Evolutionary conservation across 1,140 invertebrate species (phyloP).

Genomic region (Metopolophium dirhodum): DNA sequence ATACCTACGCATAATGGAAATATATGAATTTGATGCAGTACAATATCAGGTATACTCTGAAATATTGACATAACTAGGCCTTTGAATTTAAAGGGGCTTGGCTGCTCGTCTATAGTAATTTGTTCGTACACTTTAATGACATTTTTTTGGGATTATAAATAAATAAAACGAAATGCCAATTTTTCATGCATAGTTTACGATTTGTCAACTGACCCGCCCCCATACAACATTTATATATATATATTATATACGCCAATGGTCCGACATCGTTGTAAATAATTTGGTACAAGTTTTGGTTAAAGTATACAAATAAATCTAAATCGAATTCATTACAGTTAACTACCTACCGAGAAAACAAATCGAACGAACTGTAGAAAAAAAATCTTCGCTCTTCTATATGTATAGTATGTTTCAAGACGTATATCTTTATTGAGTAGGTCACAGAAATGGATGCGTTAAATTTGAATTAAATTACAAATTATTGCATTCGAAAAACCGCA

Average conservation of each 20-base stretch:
- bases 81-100: too few species aligned
- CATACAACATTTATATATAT: not conserved
- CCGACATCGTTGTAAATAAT: not conserved
- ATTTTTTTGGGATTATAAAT: too few species aligned
- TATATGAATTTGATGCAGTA: not conserved
- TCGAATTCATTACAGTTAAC: too few species aligned
- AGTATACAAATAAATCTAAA: too few species aligned
- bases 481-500: not conserved
- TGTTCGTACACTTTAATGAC: too few species aligned
- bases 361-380: too few species aligned
- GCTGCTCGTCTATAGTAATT: too few species aligned
- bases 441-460: not conserved
- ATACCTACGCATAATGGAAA: not conserved
- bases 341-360: too few species aligned
- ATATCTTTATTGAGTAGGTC: not conserved
- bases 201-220: not conserved
- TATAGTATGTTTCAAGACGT: too few species aligned
- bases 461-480: not conserved
- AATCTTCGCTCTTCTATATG: too few species aligned
- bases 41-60: not conserved
- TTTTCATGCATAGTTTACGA: not conserved
- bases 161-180: not conserved
- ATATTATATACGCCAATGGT: not conserved
- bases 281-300: too few species aligned
- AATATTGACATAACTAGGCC: not conserved